These are phyloP conservation scores for Sympetrum striolatum DNA, from an alignment of 2,888 invertebrate species.

Conservation along the genomic window DNA sequence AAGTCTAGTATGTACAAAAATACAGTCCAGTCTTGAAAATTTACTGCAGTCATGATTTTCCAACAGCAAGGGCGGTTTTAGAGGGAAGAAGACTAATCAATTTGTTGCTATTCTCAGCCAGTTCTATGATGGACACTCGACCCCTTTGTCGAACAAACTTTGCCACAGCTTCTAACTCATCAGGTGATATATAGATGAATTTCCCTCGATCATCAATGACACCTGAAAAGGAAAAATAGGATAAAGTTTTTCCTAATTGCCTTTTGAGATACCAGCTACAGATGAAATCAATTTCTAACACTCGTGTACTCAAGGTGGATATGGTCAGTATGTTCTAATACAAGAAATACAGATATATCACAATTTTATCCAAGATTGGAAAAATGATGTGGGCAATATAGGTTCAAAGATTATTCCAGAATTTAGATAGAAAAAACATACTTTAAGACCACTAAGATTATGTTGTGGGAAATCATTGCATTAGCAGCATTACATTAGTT, in stretches of 20 bases:
- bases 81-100: constrained; percentile 78
- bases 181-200: constrained; percentile 94
- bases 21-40: not conserved
- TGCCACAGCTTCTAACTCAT: constrained; percentile 90
- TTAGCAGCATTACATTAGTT: too few relatives aligned
- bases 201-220: constrained; percentile 99
- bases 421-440: too few relatives aligned
- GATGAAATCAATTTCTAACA: not conserved
- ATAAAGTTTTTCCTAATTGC: too few relatives aligned
- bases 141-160: constrained; percentile 96
- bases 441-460: too few relatives aligned
- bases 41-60: not conserved
- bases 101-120: constrained; percentile 93
- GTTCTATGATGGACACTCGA: constrained; percentile 89
- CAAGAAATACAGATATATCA: too few relatives aligned
- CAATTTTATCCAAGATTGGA: too few relatives aligned
- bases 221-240: constrained; percentile 61
- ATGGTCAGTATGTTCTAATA: too few relatives aligned
- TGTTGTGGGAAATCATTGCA: too few relatives aligned
- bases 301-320: too few relatives aligned
- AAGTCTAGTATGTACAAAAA: not conserved
- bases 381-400: too few relatives aligned
- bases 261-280: too few relatives aligned
- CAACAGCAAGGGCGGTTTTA: constrained; percentile 3
- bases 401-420: too few relatives aligned